Percentiles rank a stretch among this genome's conserved stretches.
Evolutionary conservation across 2,888 invertebrate genomes (phyloP).

Genomic region (Acanthosepion pharaonis): DNA sequence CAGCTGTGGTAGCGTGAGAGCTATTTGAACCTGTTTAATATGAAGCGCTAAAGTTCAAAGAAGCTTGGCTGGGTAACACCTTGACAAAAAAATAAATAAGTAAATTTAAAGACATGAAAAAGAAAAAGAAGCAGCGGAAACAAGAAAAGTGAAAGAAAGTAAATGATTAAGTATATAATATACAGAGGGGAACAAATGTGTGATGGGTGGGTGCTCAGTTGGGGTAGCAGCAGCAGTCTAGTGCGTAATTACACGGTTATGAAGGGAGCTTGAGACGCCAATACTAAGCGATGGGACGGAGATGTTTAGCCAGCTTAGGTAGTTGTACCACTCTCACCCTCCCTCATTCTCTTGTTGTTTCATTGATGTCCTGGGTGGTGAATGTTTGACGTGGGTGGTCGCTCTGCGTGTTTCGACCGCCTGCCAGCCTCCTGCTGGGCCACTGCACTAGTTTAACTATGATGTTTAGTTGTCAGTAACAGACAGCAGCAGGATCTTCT

Average conservation of each 20-base stretch:
- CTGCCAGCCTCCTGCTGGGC: background rate
- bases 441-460: conserved; percentile 44
- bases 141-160: background rate
- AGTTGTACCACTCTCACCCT: background rate
- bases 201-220: background rate
- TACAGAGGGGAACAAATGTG: background rate
- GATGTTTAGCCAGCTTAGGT: conserved; percentile 21
- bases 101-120: background rate
- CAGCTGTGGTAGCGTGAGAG: conserved; percentile 4
- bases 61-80: conserved; percentile 21
- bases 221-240: background rate
- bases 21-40: conserved; percentile 33
- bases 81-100: background rate
- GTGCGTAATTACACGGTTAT: conserved; percentile 20
- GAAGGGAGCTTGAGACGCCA: conserved; percentile 10
- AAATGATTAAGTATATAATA: background rate
- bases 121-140: no score
- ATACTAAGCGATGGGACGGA: background rate
- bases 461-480: conserved; percentile 44
- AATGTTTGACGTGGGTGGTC: conserved; percentile 33
- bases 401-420: conserved; percentile 11
- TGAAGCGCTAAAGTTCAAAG: conserved; percentile 1
- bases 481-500: background rate
- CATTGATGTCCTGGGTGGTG: conserved; percentile 20
- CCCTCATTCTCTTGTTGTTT: background rate